Conservation (phyloP, 2,113 vertebrate species). For the Carollia perspicillata region DNA sequence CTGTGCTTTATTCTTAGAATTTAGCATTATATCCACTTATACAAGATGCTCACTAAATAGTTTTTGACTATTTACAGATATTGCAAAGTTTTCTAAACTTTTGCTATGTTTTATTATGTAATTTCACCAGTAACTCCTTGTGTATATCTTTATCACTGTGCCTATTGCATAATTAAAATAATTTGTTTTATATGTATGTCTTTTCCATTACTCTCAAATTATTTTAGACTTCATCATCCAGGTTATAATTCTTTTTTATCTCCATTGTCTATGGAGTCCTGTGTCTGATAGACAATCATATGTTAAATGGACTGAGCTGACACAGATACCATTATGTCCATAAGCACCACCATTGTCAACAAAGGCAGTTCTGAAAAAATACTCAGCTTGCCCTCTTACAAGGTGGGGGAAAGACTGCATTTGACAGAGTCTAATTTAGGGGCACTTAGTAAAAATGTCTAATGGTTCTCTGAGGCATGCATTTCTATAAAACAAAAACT, state of each 20-base stretch:
- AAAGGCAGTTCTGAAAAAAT: neutral
- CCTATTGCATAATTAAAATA: neutral
- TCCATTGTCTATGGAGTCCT: neutral
- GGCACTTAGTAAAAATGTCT: neutral
- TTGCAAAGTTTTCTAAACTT: neutral
- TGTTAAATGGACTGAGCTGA: neutral
- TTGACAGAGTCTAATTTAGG: neutral
- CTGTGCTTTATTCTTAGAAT: neutral
- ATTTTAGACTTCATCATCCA: neutral
- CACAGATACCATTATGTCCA: neutral
- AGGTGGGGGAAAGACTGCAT: neutral
- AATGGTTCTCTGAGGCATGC: neutral
- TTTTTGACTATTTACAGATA: neutral
- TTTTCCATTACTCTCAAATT: neutral
- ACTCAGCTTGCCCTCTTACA: neutral
- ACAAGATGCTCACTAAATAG: neutral
- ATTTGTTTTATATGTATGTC: neutral
- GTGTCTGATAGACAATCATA: neutral
- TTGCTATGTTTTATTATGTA: neutral
- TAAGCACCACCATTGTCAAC: neutral
- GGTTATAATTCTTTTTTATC: neutral
- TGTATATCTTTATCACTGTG: neutral
- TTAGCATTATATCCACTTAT: neutral
- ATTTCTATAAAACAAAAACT: neutral
- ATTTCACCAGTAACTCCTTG: neutral